Base-by-base conservation (phyloP, 1,140 invertebrate species). In the Branchinecta lindahli region DNA sequence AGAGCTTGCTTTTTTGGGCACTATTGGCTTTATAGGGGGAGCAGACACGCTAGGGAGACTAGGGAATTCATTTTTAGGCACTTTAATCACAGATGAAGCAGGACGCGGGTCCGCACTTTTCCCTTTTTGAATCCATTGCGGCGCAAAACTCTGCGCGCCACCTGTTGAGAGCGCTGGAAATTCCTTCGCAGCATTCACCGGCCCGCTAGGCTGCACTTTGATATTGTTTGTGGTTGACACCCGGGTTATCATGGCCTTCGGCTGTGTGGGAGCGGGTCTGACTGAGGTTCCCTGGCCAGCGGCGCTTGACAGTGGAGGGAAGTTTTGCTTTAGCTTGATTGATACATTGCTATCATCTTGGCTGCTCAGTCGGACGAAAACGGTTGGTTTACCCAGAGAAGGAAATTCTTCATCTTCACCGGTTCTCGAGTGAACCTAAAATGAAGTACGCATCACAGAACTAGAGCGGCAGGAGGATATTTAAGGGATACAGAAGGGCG, bases 1-100 rank as follows among this genome's bases (percentile, higher is more conserved):
- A 15, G 52, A 61, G 52, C 52, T 61, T 12, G 52, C 52, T 20
- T 61, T 61, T 61, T 61, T 61, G 12, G 52, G 52, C 12, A 20
- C 12, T 15, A 61, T 61, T 15, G 12, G 52, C 6, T 61, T 61
- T 12, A 61, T 61, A 20, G 52, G 52, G 2, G 52, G 52, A 61
- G 52, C 52, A 15, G 52, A 61, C 12, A 6, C 1, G 18, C 12
- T 15, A 61, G 52, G 52, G 1, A 61, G 18, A 15, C 52, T 61
- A 15, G 52, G 52, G 18, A 61, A 61, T 3, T 61, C 52, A 61
- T 61, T 61, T 61, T 61, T 61, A 61, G 52, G 52, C 52, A 61
- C 52, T 61, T 61, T 20, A 20, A 61, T 61, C 52, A 61, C 52
- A 61, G 12, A 20, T 61, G 52, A 61, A 12, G 18, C 18, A 61